Percentiles rank a stretch among this genome's conserved stretches.
Conservation (phyloP, 2,113 vertebrate genomes). For the Hypanus sabinus region DNA sequence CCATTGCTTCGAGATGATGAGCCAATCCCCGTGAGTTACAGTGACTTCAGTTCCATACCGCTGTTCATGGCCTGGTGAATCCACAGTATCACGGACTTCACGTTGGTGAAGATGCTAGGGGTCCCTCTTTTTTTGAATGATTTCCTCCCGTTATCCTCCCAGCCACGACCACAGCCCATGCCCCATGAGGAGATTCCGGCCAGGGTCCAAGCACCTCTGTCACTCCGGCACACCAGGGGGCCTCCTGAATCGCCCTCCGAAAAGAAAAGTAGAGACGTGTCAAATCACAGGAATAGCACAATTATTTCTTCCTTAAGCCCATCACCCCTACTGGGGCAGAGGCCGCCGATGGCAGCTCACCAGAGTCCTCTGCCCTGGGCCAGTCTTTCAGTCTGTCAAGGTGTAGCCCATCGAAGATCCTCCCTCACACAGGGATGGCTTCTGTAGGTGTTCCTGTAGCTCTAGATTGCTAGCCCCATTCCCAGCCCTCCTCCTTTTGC, state of each 20-base stretch:
- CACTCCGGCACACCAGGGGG: slow-evolving; percentile 64
- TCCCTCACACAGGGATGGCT: too few species aligned
- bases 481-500: too few species aligned
- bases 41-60: slow-evolving; percentile 44
- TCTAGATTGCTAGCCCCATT: too few species aligned
- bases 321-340: too few species aligned
- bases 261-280: background rate
- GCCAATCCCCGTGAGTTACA: slow-evolving; percentile 41
- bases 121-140: slow-evolving; percentile 58
- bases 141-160: slow-evolving; percentile 58
- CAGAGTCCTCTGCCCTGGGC: too few species aligned
- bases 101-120: slow-evolving; percentile 73
- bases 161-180: slow-evolving; percentile 73
- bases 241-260: slow-evolving; percentile 76
- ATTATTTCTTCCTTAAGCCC: too few species aligned
- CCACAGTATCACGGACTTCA: slow-evolving; percentile 67
- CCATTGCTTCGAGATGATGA: background rate
- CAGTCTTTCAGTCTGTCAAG: too few species aligned
- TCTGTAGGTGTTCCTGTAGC: too few species aligned
- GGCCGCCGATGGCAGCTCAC: too few species aligned
- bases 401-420: too few species aligned
- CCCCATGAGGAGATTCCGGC: slow-evolving; percentile 80
- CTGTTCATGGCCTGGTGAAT: slow-evolving; percentile 53
- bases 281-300: background rate
- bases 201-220: slow-evolving; percentile 59